These are phyloP conservation scores for Loxodonta africana DNA, from an alignment of 2,113 vertebrate species.

Conservation along the genomic window DNA sequence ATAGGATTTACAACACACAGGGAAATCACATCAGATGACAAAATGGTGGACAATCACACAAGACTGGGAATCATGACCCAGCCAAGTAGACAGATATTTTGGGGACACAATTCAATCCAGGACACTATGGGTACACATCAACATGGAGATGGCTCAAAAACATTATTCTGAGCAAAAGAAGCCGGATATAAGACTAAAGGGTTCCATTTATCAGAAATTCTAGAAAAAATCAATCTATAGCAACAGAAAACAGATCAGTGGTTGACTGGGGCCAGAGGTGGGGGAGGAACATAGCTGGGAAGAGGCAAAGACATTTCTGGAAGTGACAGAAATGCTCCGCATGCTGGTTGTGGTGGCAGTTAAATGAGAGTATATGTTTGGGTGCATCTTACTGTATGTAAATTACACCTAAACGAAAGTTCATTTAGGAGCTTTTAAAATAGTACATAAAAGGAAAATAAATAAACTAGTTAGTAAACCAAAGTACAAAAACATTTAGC, in stretches of 20 bases:
- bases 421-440: constrained; percentile 16
- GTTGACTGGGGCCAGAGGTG: background rate
- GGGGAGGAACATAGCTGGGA: background rate
- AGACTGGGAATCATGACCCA: too few relatives aligned
- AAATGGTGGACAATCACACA: too few relatives aligned
- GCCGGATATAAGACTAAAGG: background rate
- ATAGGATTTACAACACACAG: too few relatives aligned
- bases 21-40: too few relatives aligned
- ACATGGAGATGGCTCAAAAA: constrained; percentile 43
- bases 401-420: background rate
- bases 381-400: background rate
- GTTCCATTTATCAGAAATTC: constrained; percentile 7
- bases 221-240: constrained; percentile 6
- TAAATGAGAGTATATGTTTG: background rate
- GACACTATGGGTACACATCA: background rate
- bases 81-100: too few relatives aligned
- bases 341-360: background rate
- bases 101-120: too few relatives aligned
- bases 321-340: background rate
- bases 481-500: constrained; percentile 24
- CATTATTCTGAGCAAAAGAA: background rate
- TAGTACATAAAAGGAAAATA: background rate
- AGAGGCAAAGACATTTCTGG: background rate
- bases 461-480: background rate
- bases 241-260: background rate